Evolutionary conservation across 2,113 vertebrate species (phyloP), one percentile per base, ranked within the genome.

Genomic region (Ondatra zibethicus): DNA sequence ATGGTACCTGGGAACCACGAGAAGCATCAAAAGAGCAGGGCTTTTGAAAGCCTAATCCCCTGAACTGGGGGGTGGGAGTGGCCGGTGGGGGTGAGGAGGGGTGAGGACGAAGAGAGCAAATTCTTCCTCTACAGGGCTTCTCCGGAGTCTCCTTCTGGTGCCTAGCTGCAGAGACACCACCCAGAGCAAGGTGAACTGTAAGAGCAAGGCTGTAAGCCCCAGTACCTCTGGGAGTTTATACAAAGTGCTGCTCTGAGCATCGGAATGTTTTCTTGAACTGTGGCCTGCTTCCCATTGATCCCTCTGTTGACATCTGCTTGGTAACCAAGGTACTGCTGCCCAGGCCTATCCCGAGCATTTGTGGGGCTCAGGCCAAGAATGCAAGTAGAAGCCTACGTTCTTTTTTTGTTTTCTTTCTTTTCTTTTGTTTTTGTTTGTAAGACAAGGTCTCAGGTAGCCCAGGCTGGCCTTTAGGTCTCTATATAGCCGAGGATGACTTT

Each of bases 251-350:
- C 70, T 42, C 5, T 50, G 75, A 50, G 61, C 68, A 31, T 9
- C 36, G 77, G 86, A 77, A 94, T 77, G 91, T 92, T 96, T 92
- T 94, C 87, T 36, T 87, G 76, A 96, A 68, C 86, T 78, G 77
- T 89, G 95, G 82, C 68, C 95, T 63, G 63, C 13, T 92, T 97
- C 31, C 21, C 55, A 17, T 27, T 8, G 31, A 50, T 78, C 19
- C 27, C 63, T 92, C 27, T 87, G 87, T 78, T 95, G 93, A 96
- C 55, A 84, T 93, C 87, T 91, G 89, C 31, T 89, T 77, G 8
- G 89, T 81, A 75, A 89, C 50, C 89, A 89, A 88, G 39, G 80
- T 55, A 23, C 82, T 61, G 50, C 77, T 63, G 39, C 81, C 92
- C 23, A 47, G 66, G 76, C 82, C 50, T 73, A 36, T n/a, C 16